phyloP scores from a whole-genome alignment of 2,113 vertebrate genomes.

The Cynopterus brachyotis region DNA sequence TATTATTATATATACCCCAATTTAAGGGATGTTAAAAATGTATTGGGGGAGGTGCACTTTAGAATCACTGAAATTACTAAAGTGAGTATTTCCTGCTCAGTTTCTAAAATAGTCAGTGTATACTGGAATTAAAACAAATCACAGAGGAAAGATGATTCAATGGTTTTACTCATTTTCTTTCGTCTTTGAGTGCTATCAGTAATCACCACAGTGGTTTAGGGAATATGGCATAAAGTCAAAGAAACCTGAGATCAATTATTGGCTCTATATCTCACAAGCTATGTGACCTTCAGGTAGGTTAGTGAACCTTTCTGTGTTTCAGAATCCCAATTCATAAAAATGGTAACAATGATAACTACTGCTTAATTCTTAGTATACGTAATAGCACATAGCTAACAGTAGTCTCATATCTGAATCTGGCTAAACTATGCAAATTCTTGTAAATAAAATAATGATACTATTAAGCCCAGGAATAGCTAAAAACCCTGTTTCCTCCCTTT shows the following conservation, averaged over 20 bases:
- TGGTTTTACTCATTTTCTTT: not conserved
- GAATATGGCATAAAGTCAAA: not conserved
- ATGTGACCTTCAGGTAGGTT: not conserved
- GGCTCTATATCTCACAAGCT: constrained; percentile 1
- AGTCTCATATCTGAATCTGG: not conserved
- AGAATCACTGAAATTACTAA: not conserved
- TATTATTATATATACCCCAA: not conserved
- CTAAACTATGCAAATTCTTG: not conserved
- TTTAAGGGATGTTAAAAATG: not conserved
- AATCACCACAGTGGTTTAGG: not conserved
- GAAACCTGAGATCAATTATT: not conserved
- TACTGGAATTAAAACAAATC: not conserved
- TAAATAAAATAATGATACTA: not conserved
- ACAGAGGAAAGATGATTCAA: not conserved
- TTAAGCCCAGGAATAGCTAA: not conserved
- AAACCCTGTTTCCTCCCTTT: not conserved
- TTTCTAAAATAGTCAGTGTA: not conserved
- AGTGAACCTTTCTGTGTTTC: not conserved
- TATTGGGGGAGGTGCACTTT: not conserved
- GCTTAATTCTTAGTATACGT: not conserved
- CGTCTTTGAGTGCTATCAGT: not conserved
- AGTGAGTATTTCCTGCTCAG: not conserved
- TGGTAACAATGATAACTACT: not conserved
- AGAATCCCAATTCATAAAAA: not conserved
- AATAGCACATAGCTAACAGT: not conserved